A percentile compares a stretch with the other conserved stretches of the same genome.
These are phyloP conservation scores for Muntiacus muntjak DNA, from an alignment of 2,113 vertebrate genomes.

Conservation along the genomic window DNA sequence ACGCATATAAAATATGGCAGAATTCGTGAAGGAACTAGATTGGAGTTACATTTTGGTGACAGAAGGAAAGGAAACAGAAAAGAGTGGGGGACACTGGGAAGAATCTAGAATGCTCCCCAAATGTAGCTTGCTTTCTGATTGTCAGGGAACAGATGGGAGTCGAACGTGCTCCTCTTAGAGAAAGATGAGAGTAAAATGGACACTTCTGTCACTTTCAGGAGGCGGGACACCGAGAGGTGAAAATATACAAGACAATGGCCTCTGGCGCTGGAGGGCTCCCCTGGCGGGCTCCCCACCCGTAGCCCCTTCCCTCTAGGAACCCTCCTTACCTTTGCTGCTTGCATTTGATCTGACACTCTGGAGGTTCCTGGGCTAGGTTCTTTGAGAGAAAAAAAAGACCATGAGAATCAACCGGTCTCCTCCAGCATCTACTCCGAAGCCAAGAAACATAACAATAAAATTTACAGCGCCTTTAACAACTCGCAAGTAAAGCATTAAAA, in stretches of 20 bases:
- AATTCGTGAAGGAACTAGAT: neutral
- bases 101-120: neutral
- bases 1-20: neutral
- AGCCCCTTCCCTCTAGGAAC: neutral
- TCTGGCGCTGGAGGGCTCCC: neutral
- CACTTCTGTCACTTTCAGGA: conserved; percentile 32
- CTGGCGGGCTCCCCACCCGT: conserved; percentile 1
- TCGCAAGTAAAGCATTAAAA: conserved; percentile 80
- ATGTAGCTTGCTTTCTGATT: neutral
- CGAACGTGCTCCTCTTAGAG: neutral
- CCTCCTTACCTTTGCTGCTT: conserved; percentile 66
- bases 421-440: conserved; percentile 59
- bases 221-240: conserved; percentile 34
- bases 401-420: conserved; percentile 67
- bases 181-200: neutral
- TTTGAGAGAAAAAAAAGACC: conserved; percentile 56
- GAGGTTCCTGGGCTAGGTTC: conserved; percentile 65
- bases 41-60: neutral
- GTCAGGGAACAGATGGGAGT: neutral
- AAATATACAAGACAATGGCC: conserved; percentile 51
- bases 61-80: neutral
- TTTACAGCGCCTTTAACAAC: conserved; percentile 81
- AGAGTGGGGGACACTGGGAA: neutral
- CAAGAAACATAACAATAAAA: conserved; percentile 75
- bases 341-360: conserved; percentile 68